phyloP scores from a whole-genome alignment of 37 sponge, comb jelly and placozoan species.

The Tethya wilhelma region DNA sequence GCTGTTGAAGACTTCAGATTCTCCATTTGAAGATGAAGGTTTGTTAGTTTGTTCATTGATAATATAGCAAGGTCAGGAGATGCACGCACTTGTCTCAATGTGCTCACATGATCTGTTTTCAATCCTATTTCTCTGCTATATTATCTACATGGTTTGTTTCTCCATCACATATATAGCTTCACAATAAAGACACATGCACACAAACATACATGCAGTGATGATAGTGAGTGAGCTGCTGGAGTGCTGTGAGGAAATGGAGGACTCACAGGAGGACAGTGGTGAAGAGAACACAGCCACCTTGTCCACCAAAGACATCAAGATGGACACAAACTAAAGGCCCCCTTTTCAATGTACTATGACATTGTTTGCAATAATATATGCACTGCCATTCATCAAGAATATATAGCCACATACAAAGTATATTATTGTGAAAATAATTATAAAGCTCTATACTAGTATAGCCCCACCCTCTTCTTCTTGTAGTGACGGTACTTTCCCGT shows the following conservation, averaged over 20 bases:
- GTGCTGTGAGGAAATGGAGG: constrained; percentile 45
- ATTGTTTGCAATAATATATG: too few relatives aligned
- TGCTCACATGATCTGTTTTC: background rate
- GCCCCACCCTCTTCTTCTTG: too few relatives aligned
- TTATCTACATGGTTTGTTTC: too few relatives aligned
- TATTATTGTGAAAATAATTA: too few relatives aligned
- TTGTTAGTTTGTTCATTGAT: background rate
- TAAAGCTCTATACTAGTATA: too few relatives aligned
- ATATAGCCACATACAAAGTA: too few relatives aligned
- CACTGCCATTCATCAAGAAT: too few relatives aligned
- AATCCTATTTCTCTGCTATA: background rate
- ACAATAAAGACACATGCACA: background rate
- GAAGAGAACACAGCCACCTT: background rate
- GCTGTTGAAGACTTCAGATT: constrained; percentile 7
- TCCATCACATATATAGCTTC: too few relatives aligned
- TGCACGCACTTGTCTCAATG: background rate
- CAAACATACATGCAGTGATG: constrained; percentile 3
- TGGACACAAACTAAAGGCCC: too few relatives aligned
- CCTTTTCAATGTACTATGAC: too few relatives aligned
- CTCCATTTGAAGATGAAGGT: constrained; percentile 1
- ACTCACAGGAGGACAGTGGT: constrained; percentile 15
- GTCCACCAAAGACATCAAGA: too few relatives aligned
- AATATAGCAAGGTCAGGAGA: background rate
- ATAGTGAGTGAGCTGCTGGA: constrained; percentile 49
- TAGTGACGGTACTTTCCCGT: too few relatives aligned